Evolutionary conservation across 2,113 vertebrate genomes (phyloP).

Genomic region (Bettongia penicillata): DNA sequence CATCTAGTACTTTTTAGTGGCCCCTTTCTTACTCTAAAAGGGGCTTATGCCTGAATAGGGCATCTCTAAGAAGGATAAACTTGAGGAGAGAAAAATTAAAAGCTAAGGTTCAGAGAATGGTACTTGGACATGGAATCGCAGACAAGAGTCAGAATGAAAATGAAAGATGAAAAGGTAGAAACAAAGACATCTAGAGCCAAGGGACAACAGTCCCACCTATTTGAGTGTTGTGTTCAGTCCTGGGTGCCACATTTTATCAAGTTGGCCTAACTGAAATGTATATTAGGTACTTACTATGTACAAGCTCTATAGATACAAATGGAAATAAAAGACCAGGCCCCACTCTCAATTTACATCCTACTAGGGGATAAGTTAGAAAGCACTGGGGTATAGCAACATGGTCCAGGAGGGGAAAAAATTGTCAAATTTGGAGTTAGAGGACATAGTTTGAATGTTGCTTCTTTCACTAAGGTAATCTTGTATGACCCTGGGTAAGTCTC

Average conservation of each 20-base stretch:
- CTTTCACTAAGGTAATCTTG: not conserved
- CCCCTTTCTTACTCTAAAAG: not conserved
- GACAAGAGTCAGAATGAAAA: not conserved
- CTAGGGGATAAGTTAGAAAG: not conserved
- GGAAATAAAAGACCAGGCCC: not conserved
- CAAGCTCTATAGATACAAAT: not conserved
- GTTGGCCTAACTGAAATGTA: not conserved
- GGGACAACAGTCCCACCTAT: not conserved
- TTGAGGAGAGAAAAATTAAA: not conserved
- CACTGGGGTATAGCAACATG: not conserved
- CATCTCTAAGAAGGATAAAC: not conserved
- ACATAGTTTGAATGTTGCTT: not conserved
- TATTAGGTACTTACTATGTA: not conserved
- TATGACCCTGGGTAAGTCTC: not conserved
- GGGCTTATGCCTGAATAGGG: not conserved
- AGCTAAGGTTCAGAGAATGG: not conserved
- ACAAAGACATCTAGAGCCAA: not conserved
- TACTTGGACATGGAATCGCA: not conserved
- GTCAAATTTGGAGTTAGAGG: not conserved
- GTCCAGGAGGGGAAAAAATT: not conserved
- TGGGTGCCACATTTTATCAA: not conserved
- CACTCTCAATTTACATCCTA: not conserved
- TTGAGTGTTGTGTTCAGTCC: not conserved
- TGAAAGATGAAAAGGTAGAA: not conserved
- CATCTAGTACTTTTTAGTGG: not conserved